A percentile compares a stretch with the other conserved stretches of the same genome.
Evolutionary conservation across 2,888 invertebrate genomes (phyloP).

Genomic region (Petrolisthes cinctipes): DNA sequence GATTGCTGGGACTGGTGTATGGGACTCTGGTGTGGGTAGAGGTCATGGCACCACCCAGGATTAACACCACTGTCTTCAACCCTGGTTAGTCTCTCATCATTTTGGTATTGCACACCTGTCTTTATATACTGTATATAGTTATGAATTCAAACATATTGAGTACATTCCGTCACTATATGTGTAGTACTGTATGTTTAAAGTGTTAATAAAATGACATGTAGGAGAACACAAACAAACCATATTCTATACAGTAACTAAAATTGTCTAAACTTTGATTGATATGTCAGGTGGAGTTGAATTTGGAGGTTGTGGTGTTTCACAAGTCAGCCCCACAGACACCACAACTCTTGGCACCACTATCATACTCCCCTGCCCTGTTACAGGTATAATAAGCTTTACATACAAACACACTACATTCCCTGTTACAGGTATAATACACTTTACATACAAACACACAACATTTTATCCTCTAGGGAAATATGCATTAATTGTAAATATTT

Average conservation of each 20-base stretch:
- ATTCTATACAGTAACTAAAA: no score
- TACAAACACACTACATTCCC: background rate
- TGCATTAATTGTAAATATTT: no score
- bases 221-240: no score
- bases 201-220: no score
- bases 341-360: slow-evolving; percentile 73
- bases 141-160: no score
- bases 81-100: slow-evolving; percentile 23
- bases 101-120: background rate
- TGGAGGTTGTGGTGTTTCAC: slow-evolving; percentile 16
- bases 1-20: slow-evolving; percentile 33
- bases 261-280: no score
- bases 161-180: no score
- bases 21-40: slow-evolving; percentile 72
- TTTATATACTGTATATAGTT: no score
- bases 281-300: slow-evolving; percentile 7
- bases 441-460: no score
- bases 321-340: slow-evolving; percentile 27
- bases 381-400: slow-evolving; percentile 68
- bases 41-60: slow-evolving; percentile 52
- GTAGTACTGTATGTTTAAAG: no score
- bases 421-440: no score
- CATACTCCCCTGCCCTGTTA: slow-evolving; percentile 73
- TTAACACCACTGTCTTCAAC: slow-evolving; percentile 46
- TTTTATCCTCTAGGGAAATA: no score